These are phyloP conservation scores for Scomberomorus guttatus DNA, from an alignment of 2,797 vertebrate genomes.

Conservation along the genomic window DNA sequence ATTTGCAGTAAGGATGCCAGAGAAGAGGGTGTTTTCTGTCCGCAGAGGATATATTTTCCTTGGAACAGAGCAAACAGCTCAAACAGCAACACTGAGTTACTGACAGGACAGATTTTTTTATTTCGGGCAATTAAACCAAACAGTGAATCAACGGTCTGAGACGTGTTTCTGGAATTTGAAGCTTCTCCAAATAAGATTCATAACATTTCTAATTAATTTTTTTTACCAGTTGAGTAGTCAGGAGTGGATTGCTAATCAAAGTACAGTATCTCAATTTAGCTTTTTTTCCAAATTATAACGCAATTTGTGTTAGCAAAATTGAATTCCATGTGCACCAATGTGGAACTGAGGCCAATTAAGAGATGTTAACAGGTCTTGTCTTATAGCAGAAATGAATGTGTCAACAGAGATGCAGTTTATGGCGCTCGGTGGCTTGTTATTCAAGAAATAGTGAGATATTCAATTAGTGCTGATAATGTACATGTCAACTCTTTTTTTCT, in stretches of 20 bases:
- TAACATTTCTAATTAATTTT: constrained; percentile 53
- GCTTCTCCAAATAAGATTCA: constrained; percentile 42
- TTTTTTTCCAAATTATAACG: constrained; percentile 46
- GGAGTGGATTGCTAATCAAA: constrained; percentile 39
- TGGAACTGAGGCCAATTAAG: constrained; percentile 67
- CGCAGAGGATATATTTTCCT: constrained; percentile 17
- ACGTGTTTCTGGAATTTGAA: constrained; percentile 32
- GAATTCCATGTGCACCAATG: constrained; percentile 41
- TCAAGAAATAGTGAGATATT: background rate
- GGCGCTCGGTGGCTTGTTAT: background rate
- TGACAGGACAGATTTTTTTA: background rate
- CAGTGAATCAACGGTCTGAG: constrained; percentile 14
- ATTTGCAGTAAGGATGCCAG: constrained; percentile 27
- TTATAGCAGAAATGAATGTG: constrained; percentile 12
- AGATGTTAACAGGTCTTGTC: constrained; percentile 41
- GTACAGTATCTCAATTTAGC: constrained; percentile 42
- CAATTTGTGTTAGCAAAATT: constrained; percentile 47
- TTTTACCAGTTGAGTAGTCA: constrained; percentile 49
- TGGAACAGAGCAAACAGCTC: constrained; percentile 25
- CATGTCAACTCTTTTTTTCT: background rate
- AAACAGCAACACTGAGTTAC: background rate
- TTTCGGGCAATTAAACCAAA: background rate
- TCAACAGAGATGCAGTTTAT: constrained; percentile 14
- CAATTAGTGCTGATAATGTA: constrained; percentile 3
- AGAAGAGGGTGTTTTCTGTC: constrained; percentile 11